Evolutionary conservation across 2,113 vertebrate species (phyloP).

Genomic region (Megaleporinus macrocephalus): DNA sequence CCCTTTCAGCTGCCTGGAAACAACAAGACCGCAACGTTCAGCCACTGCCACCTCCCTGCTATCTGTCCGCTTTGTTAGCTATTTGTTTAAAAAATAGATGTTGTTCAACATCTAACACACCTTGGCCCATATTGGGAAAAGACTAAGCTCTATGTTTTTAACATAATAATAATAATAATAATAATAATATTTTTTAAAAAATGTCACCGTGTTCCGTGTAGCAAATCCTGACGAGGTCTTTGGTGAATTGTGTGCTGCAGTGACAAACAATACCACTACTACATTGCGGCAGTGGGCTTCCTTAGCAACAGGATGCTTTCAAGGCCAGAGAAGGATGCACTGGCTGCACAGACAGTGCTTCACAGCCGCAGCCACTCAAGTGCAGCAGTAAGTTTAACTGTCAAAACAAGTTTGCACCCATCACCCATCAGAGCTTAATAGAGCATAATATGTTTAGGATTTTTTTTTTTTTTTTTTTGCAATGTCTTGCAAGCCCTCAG

Average conservation of each 20-base stretch:
- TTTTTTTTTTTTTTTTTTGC: background rate
- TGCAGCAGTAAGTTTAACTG: constrained; percentile 21
- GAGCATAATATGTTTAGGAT: constrained; percentile 32
- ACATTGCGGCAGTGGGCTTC: constrained; percentile 6
- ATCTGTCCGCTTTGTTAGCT: background rate
- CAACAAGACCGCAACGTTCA: background rate
- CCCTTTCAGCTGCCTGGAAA: constrained; percentile 28
- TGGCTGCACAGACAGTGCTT: constrained; percentile 18
- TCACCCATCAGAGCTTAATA: constrained; percentile 34
- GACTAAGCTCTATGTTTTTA: background rate
- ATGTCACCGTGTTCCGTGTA: background rate
- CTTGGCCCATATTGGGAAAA: background rate
- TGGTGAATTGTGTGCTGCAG: background rate
- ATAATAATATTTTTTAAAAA: background rate
- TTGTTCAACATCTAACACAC: background rate
- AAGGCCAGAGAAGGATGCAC: constrained; percentile 19
- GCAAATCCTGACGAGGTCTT: background rate
- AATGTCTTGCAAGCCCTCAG: constrained; percentile 1
- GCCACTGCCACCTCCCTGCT: background rate
- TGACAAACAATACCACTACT: background rate
- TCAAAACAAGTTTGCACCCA: constrained; percentile 31
- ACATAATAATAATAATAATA: no score
- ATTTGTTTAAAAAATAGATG: background rate
- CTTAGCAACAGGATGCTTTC: constrained; percentile 46
- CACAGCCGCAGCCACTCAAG: constrained; percentile 12